Percentiles rank a stretch among this genome's conserved stretches.
These are phyloP conservation scores for Coelopa pilipes DNA, from an alignment of 2,888 invertebrate genomes.

Conservation along the genomic window DNA sequence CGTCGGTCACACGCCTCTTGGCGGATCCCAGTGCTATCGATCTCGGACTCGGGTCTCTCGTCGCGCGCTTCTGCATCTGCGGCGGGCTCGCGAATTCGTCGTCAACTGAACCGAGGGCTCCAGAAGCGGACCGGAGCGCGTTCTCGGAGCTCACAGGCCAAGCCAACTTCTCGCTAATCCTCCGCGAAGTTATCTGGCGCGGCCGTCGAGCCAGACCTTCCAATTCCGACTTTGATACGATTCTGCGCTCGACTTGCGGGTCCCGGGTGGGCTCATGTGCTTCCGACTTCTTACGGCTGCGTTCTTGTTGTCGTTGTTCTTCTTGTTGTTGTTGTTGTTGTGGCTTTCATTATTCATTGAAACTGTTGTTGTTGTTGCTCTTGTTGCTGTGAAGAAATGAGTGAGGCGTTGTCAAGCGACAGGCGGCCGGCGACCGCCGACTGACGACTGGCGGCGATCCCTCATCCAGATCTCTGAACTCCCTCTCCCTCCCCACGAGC, in stretches of 20 bases:
- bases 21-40: no score
- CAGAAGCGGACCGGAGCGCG: slow-evolving; percentile 42
- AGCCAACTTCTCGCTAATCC: slow-evolving; percentile 19
- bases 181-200: slow-evolving; percentile 32
- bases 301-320: no score
- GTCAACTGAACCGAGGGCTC: slow-evolving; percentile 45
- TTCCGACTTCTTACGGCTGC: slow-evolving; percentile 20
- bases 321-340: no score
- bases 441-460: background rate
- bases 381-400: slow-evolving; percentile 14
- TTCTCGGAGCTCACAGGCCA: background rate
- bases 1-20: no score
- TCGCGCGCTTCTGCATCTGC: slow-evolving; percentile 25
- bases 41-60: background rate
- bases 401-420: slow-evolving; percentile 25
- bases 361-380: slow-evolving; percentile 9
- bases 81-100: slow-evolving; percentile 45
- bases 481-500: slow-evolving; percentile 29
- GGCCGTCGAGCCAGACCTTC: background rate
- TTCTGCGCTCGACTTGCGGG: slow-evolving; percentile 32
- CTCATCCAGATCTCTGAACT: slow-evolving; percentile 27
- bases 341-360: no score
- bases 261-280: background rate
- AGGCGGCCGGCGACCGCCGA: background rate
- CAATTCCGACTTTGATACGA: slow-evolving; percentile 30